Evolutionary conservation across 2,113 vertebrate species (phyloP).

Genomic region (Opisthocomus hoazin): DNA sequence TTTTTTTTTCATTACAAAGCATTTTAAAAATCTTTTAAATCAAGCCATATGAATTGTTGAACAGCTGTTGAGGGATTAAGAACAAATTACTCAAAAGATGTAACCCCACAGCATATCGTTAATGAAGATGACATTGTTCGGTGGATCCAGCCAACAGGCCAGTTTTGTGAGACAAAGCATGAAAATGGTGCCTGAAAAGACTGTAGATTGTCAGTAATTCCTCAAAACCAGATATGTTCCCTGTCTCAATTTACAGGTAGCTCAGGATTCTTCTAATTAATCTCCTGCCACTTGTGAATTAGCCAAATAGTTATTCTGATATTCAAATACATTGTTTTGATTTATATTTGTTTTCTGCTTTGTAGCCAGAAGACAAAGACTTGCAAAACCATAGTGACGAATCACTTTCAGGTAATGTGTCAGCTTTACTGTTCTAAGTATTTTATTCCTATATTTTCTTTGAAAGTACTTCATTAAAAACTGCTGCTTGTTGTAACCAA

Average conservation of each 20-base stretch:
- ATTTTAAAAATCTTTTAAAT: neutral
- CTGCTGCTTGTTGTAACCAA: neutral
- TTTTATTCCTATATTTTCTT: neutral
- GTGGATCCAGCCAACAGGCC: neutral
- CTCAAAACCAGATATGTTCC: neutral
- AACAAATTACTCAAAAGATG: neutral
- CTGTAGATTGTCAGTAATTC: neutral
- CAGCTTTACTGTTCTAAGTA: neutral
- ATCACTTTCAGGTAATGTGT: constrained; percentile 68
- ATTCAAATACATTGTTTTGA: constrained; percentile 10
- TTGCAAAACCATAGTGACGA: constrained; percentile 48
- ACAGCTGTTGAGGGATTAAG: neutral
- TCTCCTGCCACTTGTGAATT: neutral
- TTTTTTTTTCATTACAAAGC: neutral
- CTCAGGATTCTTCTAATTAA: neutral
- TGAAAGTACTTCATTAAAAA: neutral
- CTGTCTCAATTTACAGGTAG: neutral
- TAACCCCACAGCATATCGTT: neutral
- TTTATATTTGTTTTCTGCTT: constrained; percentile 42
- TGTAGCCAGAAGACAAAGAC: constrained; percentile 75
- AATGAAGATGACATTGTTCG: neutral
- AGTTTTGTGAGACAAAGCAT: neutral
- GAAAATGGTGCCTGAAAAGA: neutral
- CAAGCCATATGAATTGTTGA: neutral
- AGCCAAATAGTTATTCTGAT: neutral